Percentiles rank a stretch among this genome's conserved stretches.
Conservation (phyloP, 1,140 invertebrate species). For the Listronotus oregonensis region DNA sequence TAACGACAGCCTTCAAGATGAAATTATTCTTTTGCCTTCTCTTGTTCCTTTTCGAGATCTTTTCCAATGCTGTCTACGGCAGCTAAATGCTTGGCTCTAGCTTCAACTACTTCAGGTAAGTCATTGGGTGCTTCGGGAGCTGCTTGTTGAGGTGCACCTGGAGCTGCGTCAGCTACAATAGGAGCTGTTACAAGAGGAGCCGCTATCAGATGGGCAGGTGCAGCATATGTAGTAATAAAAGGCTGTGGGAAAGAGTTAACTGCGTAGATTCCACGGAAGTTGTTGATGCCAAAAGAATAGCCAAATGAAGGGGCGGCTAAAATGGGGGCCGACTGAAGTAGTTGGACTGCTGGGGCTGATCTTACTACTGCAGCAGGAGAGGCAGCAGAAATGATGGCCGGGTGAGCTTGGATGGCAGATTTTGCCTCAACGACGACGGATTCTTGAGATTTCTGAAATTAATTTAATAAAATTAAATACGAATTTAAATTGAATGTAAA, state of each 20-base stretch:
- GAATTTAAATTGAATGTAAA: no score
- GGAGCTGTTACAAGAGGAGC: slow-evolving; percentile 62
- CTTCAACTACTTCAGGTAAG: slow-evolving; percentile 47
- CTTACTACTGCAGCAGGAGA: slow-evolving; percentile 68
- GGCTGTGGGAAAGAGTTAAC: slow-evolving; percentile 10
- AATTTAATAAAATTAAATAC: no score
- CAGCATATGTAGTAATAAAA: neutral
- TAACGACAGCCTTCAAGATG: slow-evolving; percentile 16
- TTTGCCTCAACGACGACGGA: slow-evolving; percentile 49
- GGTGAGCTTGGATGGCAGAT: slow-evolving; percentile 49
- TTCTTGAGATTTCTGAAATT: neutral
- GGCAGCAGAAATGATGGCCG: slow-evolving; percentile 41
- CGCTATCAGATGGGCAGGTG: neutral
- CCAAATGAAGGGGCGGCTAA: slow-evolving; percentile 12
- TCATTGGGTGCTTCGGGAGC: slow-evolving; percentile 47
- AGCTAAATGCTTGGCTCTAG: slow-evolving; percentile 40
- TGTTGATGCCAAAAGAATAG: slow-evolving; percentile 16
- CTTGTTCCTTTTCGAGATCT: slow-evolving; percentile 84
- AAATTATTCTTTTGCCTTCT: slow-evolving; percentile 18
- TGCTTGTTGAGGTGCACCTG: slow-evolving; percentile 43
- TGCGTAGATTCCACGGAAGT: neutral
- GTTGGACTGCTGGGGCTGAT: neutral
- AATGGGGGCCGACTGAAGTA: neutral
- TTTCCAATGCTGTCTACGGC: slow-evolving; percentile 43
- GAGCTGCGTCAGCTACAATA: slow-evolving; percentile 75